Evolutionary conservation across 1,140 invertebrate species (phyloP).

Genomic region (Amphibalanus amphitrite): DNA sequence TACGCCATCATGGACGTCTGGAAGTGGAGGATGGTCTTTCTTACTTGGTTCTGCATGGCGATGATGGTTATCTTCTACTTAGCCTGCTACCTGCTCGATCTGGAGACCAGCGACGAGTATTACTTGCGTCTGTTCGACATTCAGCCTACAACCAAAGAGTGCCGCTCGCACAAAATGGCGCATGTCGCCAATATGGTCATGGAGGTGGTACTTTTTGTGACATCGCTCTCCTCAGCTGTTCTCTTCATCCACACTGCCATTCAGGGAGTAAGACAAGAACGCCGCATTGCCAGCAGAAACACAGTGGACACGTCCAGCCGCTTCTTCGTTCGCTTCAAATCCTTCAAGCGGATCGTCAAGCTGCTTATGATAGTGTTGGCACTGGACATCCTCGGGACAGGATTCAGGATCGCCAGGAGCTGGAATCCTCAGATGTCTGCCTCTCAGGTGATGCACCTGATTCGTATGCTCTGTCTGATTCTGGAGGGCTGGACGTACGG

Average conservation of each 20-base stretch:
- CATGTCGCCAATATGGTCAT: neutral
- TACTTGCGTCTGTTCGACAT: neutral
- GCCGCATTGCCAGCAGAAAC: neutral
- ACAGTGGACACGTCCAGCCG: neutral
- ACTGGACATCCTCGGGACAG: neutral
- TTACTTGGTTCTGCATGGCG: neutral
- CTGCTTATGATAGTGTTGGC: neutral
- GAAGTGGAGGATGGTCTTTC: neutral
- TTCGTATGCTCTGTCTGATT: neutral
- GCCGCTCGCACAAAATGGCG: too few relatives aligned
- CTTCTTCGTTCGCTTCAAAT: neutral
- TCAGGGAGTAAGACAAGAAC: neutral
- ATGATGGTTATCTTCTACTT: neutral
- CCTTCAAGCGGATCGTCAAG: neutral
- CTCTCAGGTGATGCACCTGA: neutral
- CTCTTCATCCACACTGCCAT: neutral
- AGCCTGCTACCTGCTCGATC: constrained; percentile 9
- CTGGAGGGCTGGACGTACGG: neutral
- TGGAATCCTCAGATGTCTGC: neutral
- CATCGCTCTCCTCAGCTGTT: neutral
- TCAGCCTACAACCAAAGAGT: too few relatives aligned
- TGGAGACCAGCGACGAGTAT: constrained; percentile 36
- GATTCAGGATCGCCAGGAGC: neutral
- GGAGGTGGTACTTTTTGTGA: neutral
- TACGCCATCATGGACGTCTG: neutral